Conservation (phyloP, 2,888 invertebrate species). For the Papilio elwesi region DNA sequence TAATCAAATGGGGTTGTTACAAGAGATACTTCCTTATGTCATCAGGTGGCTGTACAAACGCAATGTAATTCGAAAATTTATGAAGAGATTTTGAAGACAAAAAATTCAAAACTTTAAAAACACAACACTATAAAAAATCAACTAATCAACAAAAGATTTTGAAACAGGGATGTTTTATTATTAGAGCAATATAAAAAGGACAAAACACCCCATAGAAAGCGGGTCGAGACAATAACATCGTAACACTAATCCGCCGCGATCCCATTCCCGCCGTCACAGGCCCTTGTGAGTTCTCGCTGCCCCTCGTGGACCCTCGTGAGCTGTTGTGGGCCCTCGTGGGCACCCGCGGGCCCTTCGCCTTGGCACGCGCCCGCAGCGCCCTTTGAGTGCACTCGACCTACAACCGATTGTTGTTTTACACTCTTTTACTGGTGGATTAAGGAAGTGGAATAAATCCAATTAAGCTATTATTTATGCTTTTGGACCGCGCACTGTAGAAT, state of each 20-base stretch:
- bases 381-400: conserved; percentile 42
- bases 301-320: background rate
- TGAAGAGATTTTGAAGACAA: background rate
- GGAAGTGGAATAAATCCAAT: conserved; percentile 11
- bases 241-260: conserved; percentile 62
- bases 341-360: conserved; percentile 47
- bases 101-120: background rate
- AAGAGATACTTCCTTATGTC: too few relatives aligned
- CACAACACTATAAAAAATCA: conserved; percentile 24
- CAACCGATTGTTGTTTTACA: conserved; percentile 52
- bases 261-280: conserved; percentile 48
- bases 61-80: too few relatives aligned
- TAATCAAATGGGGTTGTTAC: too few relatives aligned
- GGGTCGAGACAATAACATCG: conserved; percentile 57
- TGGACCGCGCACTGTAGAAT: background rate
- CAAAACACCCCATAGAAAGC: conserved; percentile 38
- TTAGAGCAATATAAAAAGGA: conserved; percentile 37
- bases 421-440: conserved; percentile 39
- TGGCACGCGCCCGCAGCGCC: conserved; percentile 34
- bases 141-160: conserved; percentile 20
- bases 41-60: too few relatives aligned
- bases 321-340: conserved; percentile 47
- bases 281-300: conserved; percentile 50
- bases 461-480: background rate
- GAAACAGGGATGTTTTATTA: conserved; percentile 22